A percentile compares a stretch with the other conserved stretches of the same genome.
Conservation (phyloP, 2,113 vertebrate genomes). For the Dicrurus megarhynchus region DNA sequence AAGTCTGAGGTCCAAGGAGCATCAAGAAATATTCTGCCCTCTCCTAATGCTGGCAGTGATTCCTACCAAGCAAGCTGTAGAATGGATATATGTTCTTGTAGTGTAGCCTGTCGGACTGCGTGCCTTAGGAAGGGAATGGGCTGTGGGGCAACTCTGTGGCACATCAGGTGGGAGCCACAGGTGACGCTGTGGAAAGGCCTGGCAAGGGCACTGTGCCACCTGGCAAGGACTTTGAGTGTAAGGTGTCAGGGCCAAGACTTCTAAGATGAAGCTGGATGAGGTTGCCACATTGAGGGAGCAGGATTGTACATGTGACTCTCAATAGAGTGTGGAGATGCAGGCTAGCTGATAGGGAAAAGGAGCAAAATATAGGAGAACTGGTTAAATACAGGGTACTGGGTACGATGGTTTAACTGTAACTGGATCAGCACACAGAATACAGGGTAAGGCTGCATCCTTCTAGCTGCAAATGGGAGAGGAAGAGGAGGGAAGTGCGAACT, state of each 20-base stretch:
- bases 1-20: neutral
- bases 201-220: no score
- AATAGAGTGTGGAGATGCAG: neutral
- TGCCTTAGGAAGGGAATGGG: neutral
- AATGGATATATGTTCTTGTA: neutral
- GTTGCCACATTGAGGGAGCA: neutral
- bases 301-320: neutral
- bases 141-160: neutral
- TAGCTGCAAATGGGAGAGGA: neutral
- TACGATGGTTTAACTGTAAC: neutral
- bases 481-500: neutral
- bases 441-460: neutral
- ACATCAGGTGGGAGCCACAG: rapidly evolving
- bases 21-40: neutral
- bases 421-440: neutral
- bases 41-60: neutral
- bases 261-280: neutral
- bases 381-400: neutral
- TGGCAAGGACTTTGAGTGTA: neutral
- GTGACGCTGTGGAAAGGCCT: neutral
- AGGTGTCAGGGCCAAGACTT: neutral
- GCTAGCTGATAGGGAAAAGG: neutral
- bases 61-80: neutral
- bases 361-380: neutral
- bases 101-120: neutral